Evolutionary conservation across 23 tunicate species (phyloP), one percentile per base, ranked within the genome.

Genomic region (Styela plicata): DNA sequence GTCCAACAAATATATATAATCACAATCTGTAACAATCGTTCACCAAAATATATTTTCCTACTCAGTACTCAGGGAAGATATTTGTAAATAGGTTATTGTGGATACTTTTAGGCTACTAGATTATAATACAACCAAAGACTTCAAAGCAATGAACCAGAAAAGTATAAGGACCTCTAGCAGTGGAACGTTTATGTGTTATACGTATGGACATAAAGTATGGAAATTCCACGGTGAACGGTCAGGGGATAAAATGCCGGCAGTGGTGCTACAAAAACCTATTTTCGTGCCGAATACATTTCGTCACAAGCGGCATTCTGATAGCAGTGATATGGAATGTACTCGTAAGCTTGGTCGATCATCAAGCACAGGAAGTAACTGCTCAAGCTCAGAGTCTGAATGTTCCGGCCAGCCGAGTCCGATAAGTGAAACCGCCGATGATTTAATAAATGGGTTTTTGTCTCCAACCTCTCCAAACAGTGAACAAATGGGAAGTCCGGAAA

Each of bases 351-450:
- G 81, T 24, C 27, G 81, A 16, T 44, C 81, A 24, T 33, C 66
- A 21, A 76, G 81, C 81, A 53, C 66, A 21, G 81, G 81, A 0
- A 76, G 81, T 44, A 76, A 53, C 24, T 67, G 31, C 22, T 76
- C 81, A 7, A 44, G 81, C 24, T 76, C 67, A 20, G 81, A 76
- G 44, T 76, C 81, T 1, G 81, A 76, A 44, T 76, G 81, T 57
- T 76, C 81, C 21, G 44, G 81, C 33, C 81, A 76, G 66, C 66
- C 81, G 21, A 76, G 81, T 29, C 81, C 81, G 66, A 24, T 76
- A 0, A 76, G 81, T 53, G 81, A 76, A 44, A 20, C 32, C 1
- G 5, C 23, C 17, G 81, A 76, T 0, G 81, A 76, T 24, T 67
- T 53, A 53, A 10, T 57, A 0, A 36, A 27, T 26, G 81, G 66